Percentiles rank a stretch among this genome's conserved stretches.
These are phyloP conservation scores for Aegithalos caudatus DNA, from an alignment of 2,113 vertebrate genomes.

Conservation along the genomic window DNA sequence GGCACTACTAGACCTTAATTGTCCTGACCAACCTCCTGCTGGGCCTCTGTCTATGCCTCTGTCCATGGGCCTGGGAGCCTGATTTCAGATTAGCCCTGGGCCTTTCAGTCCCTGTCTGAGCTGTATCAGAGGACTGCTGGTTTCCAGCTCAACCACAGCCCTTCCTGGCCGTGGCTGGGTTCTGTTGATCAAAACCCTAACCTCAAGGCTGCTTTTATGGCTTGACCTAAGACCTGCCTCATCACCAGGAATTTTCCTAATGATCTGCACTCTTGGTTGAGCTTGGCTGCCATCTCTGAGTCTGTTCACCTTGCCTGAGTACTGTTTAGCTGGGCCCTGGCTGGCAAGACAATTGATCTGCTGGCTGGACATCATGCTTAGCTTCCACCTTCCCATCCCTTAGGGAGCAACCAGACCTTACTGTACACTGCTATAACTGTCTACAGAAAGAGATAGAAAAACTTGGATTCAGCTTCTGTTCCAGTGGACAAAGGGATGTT, in stretches of 20 bases:
- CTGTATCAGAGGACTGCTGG: background rate
- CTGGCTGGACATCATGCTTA: background rate
- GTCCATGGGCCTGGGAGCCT: fast-evolving
- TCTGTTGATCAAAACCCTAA: background rate
- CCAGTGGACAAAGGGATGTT: background rate
- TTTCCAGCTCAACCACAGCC: background rate
- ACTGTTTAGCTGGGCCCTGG: background rate
- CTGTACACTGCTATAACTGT: background rate
- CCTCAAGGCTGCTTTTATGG: background rate
- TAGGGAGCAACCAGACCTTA: background rate
- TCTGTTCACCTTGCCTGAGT: background rate
- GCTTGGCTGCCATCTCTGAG: background rate
- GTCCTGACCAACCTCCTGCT: background rate
- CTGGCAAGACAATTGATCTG: background rate
- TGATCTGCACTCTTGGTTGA: background rate
- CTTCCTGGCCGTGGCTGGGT: background rate
- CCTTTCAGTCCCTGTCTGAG: background rate
- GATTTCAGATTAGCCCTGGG: background rate
- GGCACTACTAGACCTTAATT: background rate
- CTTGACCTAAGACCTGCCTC: background rate
- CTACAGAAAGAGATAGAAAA: background rate
- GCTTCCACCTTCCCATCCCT: background rate
- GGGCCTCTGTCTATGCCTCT: background rate
- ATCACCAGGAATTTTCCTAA: background rate
- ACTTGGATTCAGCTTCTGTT: background rate